Percentiles rank a stretch among this genome's conserved stretches.
Conservation (phyloP, 2,797 vertebrate species). For the Platyrinchus mystaceus region DNA sequence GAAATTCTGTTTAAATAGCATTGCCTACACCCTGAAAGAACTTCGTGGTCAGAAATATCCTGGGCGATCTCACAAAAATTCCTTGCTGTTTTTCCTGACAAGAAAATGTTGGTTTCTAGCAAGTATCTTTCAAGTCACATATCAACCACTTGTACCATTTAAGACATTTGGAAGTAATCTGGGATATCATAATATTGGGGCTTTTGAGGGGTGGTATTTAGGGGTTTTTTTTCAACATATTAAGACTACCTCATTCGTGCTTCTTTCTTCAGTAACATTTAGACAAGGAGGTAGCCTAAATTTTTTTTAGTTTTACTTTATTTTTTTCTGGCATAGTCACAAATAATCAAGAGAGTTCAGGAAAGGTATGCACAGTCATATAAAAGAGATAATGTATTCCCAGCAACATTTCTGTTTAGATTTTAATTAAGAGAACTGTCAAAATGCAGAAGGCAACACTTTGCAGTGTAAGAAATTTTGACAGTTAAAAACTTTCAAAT, state of each 20-base stretch:
- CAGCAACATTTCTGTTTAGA: background rate
- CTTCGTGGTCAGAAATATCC: background rate
- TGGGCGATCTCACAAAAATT: background rate
- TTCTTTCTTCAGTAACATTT: background rate
- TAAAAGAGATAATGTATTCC: background rate
- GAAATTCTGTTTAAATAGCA: conserved; percentile 21
- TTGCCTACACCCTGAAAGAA: background rate
- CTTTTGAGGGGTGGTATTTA: background rate
- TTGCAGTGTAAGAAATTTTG: background rate
- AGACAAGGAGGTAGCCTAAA: background rate
- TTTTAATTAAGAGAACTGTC: background rate
- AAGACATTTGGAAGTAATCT: background rate
- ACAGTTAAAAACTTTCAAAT: background rate
- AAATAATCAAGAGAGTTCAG: background rate
- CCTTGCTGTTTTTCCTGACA: background rate
- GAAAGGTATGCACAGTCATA: background rate
- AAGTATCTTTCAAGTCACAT: background rate
- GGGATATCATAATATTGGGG: background rate
- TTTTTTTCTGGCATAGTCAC: background rate
- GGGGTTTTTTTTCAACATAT: background rate
- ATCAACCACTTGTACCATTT: background rate
- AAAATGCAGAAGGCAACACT: background rate
- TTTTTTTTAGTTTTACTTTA: background rate
- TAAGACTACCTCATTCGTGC: background rate
- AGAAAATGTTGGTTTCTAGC: background rate